These are phyloP conservation scores for Leptopilina clavipes DNA, from an alignment of 1,140 invertebrate species.

Conservation along the genomic window DNA sequence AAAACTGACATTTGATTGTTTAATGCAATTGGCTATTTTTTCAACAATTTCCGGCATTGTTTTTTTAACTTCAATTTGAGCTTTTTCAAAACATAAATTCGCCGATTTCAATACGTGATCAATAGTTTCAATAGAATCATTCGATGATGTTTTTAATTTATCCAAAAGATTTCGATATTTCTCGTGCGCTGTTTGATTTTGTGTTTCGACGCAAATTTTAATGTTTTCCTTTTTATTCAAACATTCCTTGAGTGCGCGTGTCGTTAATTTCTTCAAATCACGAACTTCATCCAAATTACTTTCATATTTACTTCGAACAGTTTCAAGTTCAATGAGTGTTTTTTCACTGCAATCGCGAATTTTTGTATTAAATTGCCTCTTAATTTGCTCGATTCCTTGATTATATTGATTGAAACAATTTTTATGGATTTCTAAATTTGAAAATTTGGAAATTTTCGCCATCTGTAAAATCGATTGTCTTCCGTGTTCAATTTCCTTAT, in stretches of 20 bases:
- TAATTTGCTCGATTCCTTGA: neutral
- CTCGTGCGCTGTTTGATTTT: neutral
- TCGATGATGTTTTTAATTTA: neutral
- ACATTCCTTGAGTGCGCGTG: constrained; percentile 11
- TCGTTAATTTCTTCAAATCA: constrained; percentile 9
- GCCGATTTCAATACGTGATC: neutral
- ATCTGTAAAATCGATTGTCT: neutral
- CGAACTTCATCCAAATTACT: neutral
- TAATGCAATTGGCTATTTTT: neutral
- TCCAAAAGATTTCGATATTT: neutral
- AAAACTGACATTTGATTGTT: neutral
- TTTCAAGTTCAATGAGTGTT: neutral
- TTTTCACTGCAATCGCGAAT: neutral
- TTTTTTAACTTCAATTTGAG: neutral
- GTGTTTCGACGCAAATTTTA: neutral
- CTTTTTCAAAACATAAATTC: neutral
- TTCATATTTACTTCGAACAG: neutral
- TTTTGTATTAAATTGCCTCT: neutral
- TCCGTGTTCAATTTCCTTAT: neutral
- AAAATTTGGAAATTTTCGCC: neutral
- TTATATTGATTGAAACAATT: neutral
- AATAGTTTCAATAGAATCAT: neutral
- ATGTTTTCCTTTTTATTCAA: neutral
- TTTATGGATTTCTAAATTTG: too few relatives aligned
- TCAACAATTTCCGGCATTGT: neutral